Conservation (phyloP, 2,888 invertebrate species). For the Drosophila nigricruria region DNA sequence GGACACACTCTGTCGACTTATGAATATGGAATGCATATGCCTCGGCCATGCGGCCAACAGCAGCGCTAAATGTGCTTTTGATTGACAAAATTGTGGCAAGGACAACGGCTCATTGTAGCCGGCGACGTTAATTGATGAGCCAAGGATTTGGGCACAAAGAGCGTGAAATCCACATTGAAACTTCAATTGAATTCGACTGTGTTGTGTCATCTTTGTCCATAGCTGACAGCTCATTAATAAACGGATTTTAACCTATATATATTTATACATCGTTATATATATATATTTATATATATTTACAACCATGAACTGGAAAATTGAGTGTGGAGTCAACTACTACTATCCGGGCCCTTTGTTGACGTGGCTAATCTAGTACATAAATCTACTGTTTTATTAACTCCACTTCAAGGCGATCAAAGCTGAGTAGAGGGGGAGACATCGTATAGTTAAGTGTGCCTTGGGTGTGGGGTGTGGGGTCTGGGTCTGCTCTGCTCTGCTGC, state of each 20-base stretch:
- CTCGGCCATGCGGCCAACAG: slow-evolving; percentile 17
- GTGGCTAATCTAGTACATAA: slow-evolving; percentile 73
- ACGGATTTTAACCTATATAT: slow-evolving; percentile 59
- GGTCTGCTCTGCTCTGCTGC: slow-evolving; percentile 20
- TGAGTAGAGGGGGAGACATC: background rate
- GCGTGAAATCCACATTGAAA: slow-evolving; percentile 23
- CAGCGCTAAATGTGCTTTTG: slow-evolving; percentile 53
- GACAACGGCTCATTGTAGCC: slow-evolving; percentile 51
- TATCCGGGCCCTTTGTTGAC: slow-evolving; percentile 59
- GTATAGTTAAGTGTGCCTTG: slow-evolving; percentile 6
- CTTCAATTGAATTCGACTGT: slow-evolving; percentile 30
- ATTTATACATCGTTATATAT: too few relatives aligned
- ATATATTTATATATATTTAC: background rate
- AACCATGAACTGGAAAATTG: slow-evolving; percentile 2
- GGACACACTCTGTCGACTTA: slow-evolving; percentile 65
- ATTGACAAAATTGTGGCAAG: slow-evolving; percentile 80
- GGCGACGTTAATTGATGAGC: slow-evolving; percentile 75
- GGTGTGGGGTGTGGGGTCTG: slow-evolving; percentile 1
- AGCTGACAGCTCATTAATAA: slow-evolving; percentile 76
- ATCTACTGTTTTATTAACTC: slow-evolving; percentile 73
- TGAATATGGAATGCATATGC: slow-evolving; percentile 74
- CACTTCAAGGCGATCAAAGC: slow-evolving; percentile 53
- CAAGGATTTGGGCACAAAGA: slow-evolving; percentile 46
- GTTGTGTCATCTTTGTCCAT: slow-evolving; percentile 45
- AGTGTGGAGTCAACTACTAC: background rate